Evolutionary conservation across 2,797 vertebrate species (phyloP), one percentile per base, ranked within the genome.

Genomic region (Schizopygopsis malacanthus): DNA sequence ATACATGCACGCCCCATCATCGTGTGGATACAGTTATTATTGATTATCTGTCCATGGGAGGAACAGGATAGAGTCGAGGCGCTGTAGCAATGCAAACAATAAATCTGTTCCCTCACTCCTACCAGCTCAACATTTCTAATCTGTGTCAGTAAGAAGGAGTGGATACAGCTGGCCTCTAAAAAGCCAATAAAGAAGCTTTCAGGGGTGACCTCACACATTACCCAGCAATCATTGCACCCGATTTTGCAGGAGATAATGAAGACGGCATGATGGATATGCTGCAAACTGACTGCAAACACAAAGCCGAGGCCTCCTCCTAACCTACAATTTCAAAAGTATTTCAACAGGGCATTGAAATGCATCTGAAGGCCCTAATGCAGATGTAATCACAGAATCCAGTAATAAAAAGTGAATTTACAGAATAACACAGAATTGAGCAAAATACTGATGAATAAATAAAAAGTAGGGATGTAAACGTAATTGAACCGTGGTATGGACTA

Each of bases 131-230:
- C 80, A 87, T 65, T 73, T 87, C 70, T 80, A 85, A 56, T 75
- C 83, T 18, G 61, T 65, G 79, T 82, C 78, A 81, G 79, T 33
- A 54, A 43, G 83, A 41, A 78, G 28, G 39, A 65, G 28, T 65
- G 56, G 67, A 80, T 73, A n/a, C 65, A 72, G 69, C 69, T 50
- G 69, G 77, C 76, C 52, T 85, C 50, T 63, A 85, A 79, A 79
- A 61, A 85, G 52, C 22, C 78, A 73, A 85, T 79, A 81, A 85
- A 76, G 70, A 72, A 84, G 81, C 80, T 79, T 87, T 84, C 61
- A 65, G 33, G 59, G 43, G 75, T 73, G 79, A 70, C 85, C 85
- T 54, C 71, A 83, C 75, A 81, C 37, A 20, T 77, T 43, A 77
- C 59, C 65, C 52, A n/a, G 50, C 63, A 61, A 56, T 83, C 69